Conservation (phyloP, 2,113 vertebrate species). For the Boulengeromyrus knoepffleri region DNA sequence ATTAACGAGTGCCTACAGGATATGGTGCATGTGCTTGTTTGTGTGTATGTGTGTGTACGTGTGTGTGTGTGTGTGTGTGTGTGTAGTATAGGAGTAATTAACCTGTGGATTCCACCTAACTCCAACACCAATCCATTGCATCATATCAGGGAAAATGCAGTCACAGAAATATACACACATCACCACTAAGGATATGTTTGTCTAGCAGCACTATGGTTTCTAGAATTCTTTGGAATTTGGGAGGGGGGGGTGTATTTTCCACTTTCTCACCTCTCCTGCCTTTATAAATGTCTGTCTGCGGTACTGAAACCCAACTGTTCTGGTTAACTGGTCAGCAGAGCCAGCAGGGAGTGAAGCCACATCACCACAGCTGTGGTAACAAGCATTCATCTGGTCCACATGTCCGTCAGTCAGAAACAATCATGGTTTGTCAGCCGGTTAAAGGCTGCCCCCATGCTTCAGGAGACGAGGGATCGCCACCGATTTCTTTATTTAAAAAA, state of each 20-base stretch:
- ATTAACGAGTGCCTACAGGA: conserved; percentile 36
- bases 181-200: background rate
- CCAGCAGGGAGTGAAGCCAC: background rate
- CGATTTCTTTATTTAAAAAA: background rate
- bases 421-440: background rate
- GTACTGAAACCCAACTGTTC: background rate
- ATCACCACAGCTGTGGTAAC: background rate
- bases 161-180: background rate
- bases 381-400: background rate
- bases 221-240: background rate
- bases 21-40: background rate
- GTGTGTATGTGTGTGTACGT: background rate
- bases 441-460: background rate
- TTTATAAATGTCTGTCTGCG: background rate
- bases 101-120: background rate
- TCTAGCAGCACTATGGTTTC: background rate
- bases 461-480: background rate
- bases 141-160: background rate
- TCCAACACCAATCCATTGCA: background rate
- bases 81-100: background rate
- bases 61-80: background rate
- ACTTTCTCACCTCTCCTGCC: background rate
- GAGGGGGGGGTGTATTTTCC: background rate
- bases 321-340: background rate
- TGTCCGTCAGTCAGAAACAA: background rate